Conservation (phyloP, 2,797 vertebrate genomes). For the Corythornis leucogaster region DNA sequence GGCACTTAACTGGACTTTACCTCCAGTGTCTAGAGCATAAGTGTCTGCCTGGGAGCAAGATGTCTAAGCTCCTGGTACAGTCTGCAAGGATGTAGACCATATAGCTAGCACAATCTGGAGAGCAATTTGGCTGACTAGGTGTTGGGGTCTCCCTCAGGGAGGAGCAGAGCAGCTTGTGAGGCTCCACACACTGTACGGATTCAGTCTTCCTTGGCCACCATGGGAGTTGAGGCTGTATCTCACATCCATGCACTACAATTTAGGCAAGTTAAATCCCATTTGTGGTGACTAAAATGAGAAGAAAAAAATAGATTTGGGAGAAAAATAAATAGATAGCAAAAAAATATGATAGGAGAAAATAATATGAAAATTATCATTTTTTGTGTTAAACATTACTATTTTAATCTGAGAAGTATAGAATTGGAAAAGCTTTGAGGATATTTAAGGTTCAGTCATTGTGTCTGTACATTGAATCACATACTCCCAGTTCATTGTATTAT, state of each 20-base stretch:
- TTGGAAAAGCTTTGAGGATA: not conserved
- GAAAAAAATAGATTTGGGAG: not conserved
- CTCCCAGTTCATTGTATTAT: not conserved
- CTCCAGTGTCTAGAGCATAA: not conserved
- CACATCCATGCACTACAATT: not conserved
- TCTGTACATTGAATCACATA: not conserved
- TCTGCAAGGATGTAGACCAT: not conserved
- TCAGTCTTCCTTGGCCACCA: not conserved
- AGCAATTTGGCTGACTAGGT: not conserved
- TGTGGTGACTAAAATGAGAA: not conserved
- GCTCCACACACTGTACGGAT: not conserved
- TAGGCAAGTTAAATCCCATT: not conserved
- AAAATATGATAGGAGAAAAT: too few relatives aligned
- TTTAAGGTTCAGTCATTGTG: not conserved
- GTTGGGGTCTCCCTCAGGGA: not conserved
- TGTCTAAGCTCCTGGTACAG: not conserved
- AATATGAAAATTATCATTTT: not conserved
- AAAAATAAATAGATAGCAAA: not conserved
- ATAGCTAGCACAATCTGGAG: not conserved
- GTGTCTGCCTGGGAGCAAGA: not conserved
- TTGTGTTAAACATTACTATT: not conserved
- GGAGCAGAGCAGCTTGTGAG: not conserved
- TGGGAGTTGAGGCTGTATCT: not conserved
- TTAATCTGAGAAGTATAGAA: not conserved
- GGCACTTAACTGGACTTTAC: not conserved